Evolutionary conservation across 2,888 invertebrate genomes (phyloP), one percentile per base, ranked within the genome.

Genomic region (Thereva nobilitata): DNA sequence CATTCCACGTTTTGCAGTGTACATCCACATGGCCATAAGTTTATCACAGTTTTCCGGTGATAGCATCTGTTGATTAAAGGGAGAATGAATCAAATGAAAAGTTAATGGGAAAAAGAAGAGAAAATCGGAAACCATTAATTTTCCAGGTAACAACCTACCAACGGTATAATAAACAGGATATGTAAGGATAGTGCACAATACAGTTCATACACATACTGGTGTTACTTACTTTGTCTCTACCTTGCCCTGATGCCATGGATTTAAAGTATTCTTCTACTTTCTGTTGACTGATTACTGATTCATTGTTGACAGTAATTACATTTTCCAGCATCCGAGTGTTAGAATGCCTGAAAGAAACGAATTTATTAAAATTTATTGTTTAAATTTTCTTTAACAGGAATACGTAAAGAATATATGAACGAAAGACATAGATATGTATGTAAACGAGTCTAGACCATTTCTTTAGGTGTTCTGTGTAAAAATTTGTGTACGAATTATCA

Each of bases 211-310:
- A 8, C 41, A 38, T 35, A 6, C 7, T 4, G 35, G 10, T 42
- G 23, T 23, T 56, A 61, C 52, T 7, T 5, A 53, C 53, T 38
- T 50, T 61, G 3, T 61, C 63, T 9, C 41, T 64, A 12, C 56
- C 67, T 45, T 45, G 41, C n/a, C 47, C 50, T 8, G 34, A 57
- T 34, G 56, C 23, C 76, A 79, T 76, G 1, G 78, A 75, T 66
- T 79, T 81, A 9, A 80, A 77, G 63, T 79, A 80, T 65, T 80
- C 79, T 42, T 80, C 79, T 12, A 78, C 73, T 69, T 76, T 78
- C 53, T 79, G 77, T 52, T 78, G 77, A 64, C 78, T 76, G 64
- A 80, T 38, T 52, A 68, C 57, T 34, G 71, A 56, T 45, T 70
- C 66, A 67, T 71, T 71, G 54, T 68, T 67, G 6, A 55, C 63